Conservation (phyloP, 2,797 vertebrate species). For the Columba guinea region DNA sequence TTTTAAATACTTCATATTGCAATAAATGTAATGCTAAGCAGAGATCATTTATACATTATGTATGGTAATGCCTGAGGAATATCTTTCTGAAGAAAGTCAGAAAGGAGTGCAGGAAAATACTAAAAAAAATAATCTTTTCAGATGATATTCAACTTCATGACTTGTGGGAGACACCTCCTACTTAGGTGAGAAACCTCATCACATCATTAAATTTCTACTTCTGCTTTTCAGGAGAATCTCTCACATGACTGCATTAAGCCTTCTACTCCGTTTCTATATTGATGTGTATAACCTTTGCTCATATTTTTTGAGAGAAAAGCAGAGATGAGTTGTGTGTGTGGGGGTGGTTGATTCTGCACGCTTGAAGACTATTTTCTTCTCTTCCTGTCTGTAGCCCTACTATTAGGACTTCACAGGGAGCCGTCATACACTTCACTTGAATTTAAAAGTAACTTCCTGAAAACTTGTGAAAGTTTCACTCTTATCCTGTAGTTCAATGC, state of each 20-base stretch:
- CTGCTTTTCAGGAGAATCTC: background rate
- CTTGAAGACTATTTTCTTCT: background rate
- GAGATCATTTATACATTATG: conserved; percentile 46
- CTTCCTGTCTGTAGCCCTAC: background rate
- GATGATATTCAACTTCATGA: conserved; percentile 25
- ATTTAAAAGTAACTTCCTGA: background rate
- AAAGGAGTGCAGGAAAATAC: conserved; percentile 12
- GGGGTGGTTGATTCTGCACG: background rate
- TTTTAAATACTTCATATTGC: conserved; percentile 16
- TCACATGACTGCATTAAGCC: background rate
- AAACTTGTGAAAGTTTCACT: background rate
- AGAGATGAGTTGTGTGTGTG: background rate
- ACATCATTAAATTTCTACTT: conserved; percentile 20
- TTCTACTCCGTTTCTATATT: background rate
- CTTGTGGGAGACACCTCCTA: conserved; percentile 21
- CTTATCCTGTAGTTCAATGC: background rate
- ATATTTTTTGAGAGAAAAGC: background rate
- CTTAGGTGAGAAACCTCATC: conserved; percentile 25
- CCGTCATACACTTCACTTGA: background rate
- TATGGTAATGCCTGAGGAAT: conserved; percentile 46
- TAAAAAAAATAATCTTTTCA: conserved; percentile 38
- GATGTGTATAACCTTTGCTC: background rate
- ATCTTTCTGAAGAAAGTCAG: conserved; percentile 26
- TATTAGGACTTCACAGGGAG: background rate
- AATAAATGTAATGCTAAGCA: conserved; percentile 40